Evolutionary conservation across 2,113 vertebrate genomes (phyloP).

Genomic region (Setophaga coronata): DNA sequence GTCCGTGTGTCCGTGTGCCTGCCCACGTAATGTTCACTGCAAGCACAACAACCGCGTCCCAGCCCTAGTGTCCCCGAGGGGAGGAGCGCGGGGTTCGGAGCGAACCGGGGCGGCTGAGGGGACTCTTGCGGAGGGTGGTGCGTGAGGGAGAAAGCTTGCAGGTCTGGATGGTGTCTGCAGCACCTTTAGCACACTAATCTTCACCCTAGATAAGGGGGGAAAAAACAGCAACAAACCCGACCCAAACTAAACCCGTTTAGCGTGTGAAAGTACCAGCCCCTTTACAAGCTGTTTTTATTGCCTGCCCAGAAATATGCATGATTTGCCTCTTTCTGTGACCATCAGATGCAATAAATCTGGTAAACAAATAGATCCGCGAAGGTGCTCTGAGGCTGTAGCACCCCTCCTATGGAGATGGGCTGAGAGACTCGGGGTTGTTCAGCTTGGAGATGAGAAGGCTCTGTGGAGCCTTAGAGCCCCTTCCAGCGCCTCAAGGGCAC

Average conservation of each 20-base stretch:
- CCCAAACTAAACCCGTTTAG: neutral
- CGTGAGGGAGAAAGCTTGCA: neutral
- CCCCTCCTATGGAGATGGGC: fast-evolving
- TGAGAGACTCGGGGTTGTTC: neutral
- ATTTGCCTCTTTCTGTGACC: fast-evolving
- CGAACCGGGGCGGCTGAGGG: neutral
- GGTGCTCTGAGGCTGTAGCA: neutral
- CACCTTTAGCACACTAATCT: neutral
- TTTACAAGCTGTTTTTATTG: neutral
- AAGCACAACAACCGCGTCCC: fast-evolving
- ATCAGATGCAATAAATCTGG: neutral
- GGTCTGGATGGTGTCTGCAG: neutral
- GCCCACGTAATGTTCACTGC: fast-evolving
- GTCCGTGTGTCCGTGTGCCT: neutral
- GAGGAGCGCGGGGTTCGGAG: neutral
- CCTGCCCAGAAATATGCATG: neutral
- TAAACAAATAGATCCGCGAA: neutral
- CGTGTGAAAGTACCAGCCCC: too few species aligned
- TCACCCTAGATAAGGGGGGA: neutral
- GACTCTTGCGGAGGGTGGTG: too few species aligned
- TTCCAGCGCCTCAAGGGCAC: neutral
- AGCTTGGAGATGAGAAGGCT: neutral
- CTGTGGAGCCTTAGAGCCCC: neutral
- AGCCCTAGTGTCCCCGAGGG: fast-evolving
- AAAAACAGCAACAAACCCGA: too few species aligned